phyloP scores from a whole-genome alignment of 2,797 vertebrate genomes.

The Pampus argenteus region DNA sequence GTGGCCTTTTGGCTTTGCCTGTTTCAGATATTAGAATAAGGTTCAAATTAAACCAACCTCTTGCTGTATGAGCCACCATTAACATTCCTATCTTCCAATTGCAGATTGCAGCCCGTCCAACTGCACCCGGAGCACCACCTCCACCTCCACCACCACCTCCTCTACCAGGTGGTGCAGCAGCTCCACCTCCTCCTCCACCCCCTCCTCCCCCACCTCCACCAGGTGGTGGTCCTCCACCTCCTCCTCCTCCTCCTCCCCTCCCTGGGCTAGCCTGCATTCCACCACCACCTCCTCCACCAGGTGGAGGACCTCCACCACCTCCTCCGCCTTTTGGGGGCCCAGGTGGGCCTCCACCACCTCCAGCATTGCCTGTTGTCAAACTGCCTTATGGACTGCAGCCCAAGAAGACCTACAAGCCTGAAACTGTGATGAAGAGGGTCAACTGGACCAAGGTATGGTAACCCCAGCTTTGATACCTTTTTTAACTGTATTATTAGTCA shows the following conservation, averaged over 20 bases:
- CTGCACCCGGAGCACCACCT: slow-evolving; percentile 51
- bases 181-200: slow-evolving; percentile 78
- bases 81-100: slow-evolving; percentile 32
- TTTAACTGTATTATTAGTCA: neutral
- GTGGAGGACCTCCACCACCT: slow-evolving; percentile 80
- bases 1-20: neutral
- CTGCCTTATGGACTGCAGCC: slow-evolving; percentile 93
- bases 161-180: slow-evolving; percentile 64
- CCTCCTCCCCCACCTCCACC: slow-evolving; percentile 84
- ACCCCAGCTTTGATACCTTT: neutral
- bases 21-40: neutral
- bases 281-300: slow-evolving; percentile 83
- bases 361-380: slow-evolving; percentile 72
- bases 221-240: slow-evolving; percentile 73
- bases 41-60: neutral
- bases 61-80: neutral
- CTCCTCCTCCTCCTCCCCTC: slow-evolving; percentile 75
- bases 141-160: slow-evolving; percentile 69
- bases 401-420: slow-evolving; percentile 93
- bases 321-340: slow-evolving; percentile 81
- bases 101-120: slow-evolving; percentile 77
- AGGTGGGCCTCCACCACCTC: slow-evolving; percentile 76
- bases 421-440: slow-evolving; percentile 93
- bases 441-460: slow-evolving; percentile 96
- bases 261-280: slow-evolving; percentile 66